phyloP scores from a whole-genome alignment of 1,140 invertebrate genomes.

The Calycopis cecrops region DNA sequence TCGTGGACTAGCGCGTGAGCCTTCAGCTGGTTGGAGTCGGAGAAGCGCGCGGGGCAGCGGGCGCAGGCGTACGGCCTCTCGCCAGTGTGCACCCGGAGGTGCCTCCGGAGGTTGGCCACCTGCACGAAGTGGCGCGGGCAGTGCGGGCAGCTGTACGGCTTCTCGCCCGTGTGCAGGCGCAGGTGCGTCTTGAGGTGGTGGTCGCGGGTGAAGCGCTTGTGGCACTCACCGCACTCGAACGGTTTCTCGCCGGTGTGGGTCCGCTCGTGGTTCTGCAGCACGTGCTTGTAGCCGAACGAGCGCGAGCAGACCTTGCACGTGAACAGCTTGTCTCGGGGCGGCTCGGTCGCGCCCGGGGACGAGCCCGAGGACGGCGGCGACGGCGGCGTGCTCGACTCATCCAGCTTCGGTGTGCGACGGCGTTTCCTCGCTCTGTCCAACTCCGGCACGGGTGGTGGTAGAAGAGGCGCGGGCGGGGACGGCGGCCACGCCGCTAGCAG shows the following conservation, averaged over 20 bases:
- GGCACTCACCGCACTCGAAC: slow-evolving; percentile 95
- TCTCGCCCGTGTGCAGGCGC: slow-evolving; percentile 93
- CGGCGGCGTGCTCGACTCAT: slow-evolving; percentile 52
- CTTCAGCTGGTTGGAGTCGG: slow-evolving; percentile 95
- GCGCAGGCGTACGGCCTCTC: slow-evolving; percentile 96
- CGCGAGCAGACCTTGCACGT: slow-evolving; percentile 90
- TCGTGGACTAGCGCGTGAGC: slow-evolving; percentile 92
- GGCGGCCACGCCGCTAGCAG: slow-evolving; percentile 64
- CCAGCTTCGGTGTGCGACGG: slow-evolving; percentile 58
- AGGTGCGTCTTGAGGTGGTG: slow-evolving; percentile 96
- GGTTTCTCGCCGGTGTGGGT: slow-evolving; percentile 98
- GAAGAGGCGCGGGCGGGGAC: slow-evolving; percentile 59
- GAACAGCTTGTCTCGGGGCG: slow-evolving; percentile 86
- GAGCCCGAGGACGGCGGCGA: slow-evolving; percentile 67
- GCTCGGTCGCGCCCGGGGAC: slow-evolving; percentile 71
- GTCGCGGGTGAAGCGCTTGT: slow-evolving; percentile 96
- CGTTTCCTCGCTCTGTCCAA: slow-evolving; percentile 68
- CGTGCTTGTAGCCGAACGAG: slow-evolving; percentile 95
- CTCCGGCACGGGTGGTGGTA: slow-evolving; percentile 61
- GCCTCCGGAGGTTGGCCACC: slow-evolving; percentile 94
- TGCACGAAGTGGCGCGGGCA: slow-evolving; percentile 95
- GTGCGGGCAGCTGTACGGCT: slow-evolving; percentile 93
- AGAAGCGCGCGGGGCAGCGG: slow-evolving; percentile 91
- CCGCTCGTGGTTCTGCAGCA: slow-evolving; percentile 95
- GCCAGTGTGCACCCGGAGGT: slow-evolving; percentile 95